Base-by-base conservation (phyloP, 2,888 invertebrate genomes). In the Scaptomyza cyrtandrae region DNA sequence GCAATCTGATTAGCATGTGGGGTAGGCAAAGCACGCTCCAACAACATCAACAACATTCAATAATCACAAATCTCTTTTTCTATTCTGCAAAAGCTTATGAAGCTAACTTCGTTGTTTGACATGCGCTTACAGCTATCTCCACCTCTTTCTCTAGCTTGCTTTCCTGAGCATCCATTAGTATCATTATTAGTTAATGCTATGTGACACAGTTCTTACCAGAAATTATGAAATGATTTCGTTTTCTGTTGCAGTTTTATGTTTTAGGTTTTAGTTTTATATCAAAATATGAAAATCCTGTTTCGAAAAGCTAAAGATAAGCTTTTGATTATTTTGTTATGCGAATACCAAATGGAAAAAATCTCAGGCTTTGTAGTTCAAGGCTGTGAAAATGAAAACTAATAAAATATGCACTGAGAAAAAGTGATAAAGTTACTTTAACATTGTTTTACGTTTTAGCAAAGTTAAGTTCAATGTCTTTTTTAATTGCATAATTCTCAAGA, bases 1-100 rank as follows among this genome's bases (percentile, higher is more conserved):
- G 57, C 52, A 58, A 48, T 70, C 64, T 65, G 64, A 75, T 75
- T 64, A 75, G 69, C 75, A 69, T 58, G 66, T 71, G 16, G 65
- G n/a, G 44, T 52, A 44, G 39, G 10, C 16, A 58, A 57, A 52
- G 57, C 35, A 35, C 39, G 41, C 64, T 14, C 6, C 43, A 43
- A 44, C 14, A 11, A n/a, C 44, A 56, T 7, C 41, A 27, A 49
- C 16, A 43, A 49, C 37, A 24, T 24, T 24, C 24, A 24, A 24
- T 24, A 24, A 24, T 24, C 24, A 60, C 16, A 50, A 57, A 41
- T 74, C 14, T 16, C 37, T 44, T 56, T 24, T 39, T 4, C 24
- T 24, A 3, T 24, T 57, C 41, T 19, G 33, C 19, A 49, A 50
- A 55, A 50, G 43, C 27, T 65, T 41, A 35, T 50, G 52, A 24